Conservation (phyloP, 2,113 vertebrate genomes). For the Abramis brama region DNA sequence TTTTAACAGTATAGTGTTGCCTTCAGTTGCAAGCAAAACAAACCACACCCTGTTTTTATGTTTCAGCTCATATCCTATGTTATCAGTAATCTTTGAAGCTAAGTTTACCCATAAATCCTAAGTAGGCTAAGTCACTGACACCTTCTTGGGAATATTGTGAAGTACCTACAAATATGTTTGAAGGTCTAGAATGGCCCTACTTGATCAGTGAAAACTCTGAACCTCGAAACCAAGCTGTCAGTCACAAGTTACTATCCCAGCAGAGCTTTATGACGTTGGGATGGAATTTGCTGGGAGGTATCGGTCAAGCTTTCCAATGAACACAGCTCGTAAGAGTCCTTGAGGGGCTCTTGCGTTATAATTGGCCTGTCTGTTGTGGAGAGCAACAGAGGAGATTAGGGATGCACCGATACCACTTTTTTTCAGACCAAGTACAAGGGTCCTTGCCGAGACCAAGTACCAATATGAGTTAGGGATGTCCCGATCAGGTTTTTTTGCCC, state of each 20-base stretch:
- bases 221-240: not conserved
- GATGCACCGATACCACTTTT: too few species aligned
- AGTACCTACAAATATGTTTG: not conserved
- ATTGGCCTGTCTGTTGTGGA: slow-evolving; percentile 38
- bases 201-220: not conserved
- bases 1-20: slow-evolving; percentile 3
- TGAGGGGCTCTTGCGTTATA: slow-evolving; percentile 46
- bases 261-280: not conserved
- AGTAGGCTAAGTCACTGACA: not conserved
- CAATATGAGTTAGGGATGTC: too few species aligned
- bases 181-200: not conserved
- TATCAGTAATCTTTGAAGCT: slow-evolving; percentile 16
- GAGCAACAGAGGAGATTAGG: not conserved
- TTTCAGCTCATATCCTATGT: not conserved
- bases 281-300: slow-evolving; percentile 34
- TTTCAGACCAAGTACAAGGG: too few species aligned
- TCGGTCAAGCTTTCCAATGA: slow-evolving; percentile 28
- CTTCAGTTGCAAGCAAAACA: slow-evolving; percentile 3
- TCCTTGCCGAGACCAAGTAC: too few species aligned
- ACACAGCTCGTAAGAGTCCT: slow-evolving; percentile 5
- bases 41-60: slow-evolving; percentile 38
- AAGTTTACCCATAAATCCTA: not conserved
- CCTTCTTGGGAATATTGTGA: not conserved
- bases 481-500: too few species aligned
- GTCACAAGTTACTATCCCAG: not conserved